phyloP scores from a whole-genome alignment of 2,888 invertebrate species.

The Druceiella hillmani region DNA sequence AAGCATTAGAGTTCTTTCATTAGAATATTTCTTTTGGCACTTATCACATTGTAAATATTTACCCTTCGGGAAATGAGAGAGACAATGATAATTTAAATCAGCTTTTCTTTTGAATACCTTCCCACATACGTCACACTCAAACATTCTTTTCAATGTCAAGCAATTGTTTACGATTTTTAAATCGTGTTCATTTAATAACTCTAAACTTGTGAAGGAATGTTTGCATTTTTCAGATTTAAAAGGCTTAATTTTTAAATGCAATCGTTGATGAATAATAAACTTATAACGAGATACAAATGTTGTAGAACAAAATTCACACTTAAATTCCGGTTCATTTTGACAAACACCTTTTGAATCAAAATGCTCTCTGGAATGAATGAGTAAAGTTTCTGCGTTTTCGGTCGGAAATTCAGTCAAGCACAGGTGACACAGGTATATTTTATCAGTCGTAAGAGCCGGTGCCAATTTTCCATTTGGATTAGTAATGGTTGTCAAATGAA shows the following conservation, averaged over 20 bases:
- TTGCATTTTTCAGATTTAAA: slow-evolving; percentile 24
- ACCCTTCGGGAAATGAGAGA: slow-evolving; percentile 22
- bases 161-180: slow-evolving; percentile 11
- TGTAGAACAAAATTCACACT: slow-evolving; percentile 24
- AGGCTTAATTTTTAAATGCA: slow-evolving; percentile 20
- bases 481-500: neutral
- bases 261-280: slow-evolving; percentile 21
- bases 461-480: neutral
- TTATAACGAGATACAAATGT: slow-evolving; percentile 23
- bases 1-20: slow-evolving; percentile 28
- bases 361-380: slow-evolving; percentile 28
- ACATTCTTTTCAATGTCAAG: too few relatives aligned
- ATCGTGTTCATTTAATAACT: slow-evolving; percentile 19
- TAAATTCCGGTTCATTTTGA: slow-evolving; percentile 15
- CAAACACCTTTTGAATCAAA: slow-evolving; percentile 17
- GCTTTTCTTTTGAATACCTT: slow-evolving; percentile 23
- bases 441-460: slow-evolving; percentile 2
- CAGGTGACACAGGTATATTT: slow-evolving; percentile 26
- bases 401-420: slow-evolving; percentile 25
- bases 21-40: slow-evolving; percentile 30
- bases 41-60: slow-evolving; percentile 24
- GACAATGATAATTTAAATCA: slow-evolving; percentile 27
- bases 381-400: slow-evolving; percentile 21
- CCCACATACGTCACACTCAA: slow-evolving; percentile 24
- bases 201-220: slow-evolving; percentile 19